phyloP scores from a whole-genome alignment of 2,888 invertebrate species.

The Slavum lentiscoides region DNA sequence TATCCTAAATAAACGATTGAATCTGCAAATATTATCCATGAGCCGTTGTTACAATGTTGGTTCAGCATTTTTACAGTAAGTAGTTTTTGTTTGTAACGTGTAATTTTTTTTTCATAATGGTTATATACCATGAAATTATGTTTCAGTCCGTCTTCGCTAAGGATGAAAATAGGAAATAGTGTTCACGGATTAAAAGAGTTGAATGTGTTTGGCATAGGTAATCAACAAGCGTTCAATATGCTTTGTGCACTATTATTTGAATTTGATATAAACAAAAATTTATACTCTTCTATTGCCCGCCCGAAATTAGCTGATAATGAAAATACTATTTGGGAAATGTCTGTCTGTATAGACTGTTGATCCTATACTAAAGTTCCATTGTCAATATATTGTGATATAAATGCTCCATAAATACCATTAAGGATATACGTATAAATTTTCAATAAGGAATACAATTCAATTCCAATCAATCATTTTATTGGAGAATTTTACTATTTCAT shows the following conservation, averaged over 20 bases:
- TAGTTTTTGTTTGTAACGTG: constrained; percentile 55
- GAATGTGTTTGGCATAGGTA: constrained; percentile 23
- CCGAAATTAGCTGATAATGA: constrained; percentile 23
- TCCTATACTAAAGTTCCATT: constrained; percentile 22
- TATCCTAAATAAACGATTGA: constrained; percentile 64
- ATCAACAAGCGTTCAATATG: background rate
- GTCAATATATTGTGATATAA: constrained; percentile 36
- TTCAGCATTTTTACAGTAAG: constrained; percentile 72
- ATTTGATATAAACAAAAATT: constrained; percentile 1
- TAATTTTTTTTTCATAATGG: background rate
- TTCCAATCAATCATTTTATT: constrained; percentile 17
- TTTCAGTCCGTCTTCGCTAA: constrained; percentile 23
- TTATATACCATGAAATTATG: background rate
- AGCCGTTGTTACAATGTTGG: constrained; percentile 81
- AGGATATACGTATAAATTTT: background rate
- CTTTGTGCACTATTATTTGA: background rate
- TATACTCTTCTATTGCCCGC: constrained; percentile 27
- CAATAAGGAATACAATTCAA: background rate
- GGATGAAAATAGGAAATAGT: background rate
- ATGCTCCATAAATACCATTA: background rate
- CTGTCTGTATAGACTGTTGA: constrained; percentile 31
- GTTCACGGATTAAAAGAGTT: constrained; percentile 14
- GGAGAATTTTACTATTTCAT: background rate
- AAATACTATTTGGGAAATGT: constrained; percentile 41
- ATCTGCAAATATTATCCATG: constrained; percentile 75